Conservation (phyloP, 2,113 vertebrate genomes). For the Herpetotheres cachinnans region DNA sequence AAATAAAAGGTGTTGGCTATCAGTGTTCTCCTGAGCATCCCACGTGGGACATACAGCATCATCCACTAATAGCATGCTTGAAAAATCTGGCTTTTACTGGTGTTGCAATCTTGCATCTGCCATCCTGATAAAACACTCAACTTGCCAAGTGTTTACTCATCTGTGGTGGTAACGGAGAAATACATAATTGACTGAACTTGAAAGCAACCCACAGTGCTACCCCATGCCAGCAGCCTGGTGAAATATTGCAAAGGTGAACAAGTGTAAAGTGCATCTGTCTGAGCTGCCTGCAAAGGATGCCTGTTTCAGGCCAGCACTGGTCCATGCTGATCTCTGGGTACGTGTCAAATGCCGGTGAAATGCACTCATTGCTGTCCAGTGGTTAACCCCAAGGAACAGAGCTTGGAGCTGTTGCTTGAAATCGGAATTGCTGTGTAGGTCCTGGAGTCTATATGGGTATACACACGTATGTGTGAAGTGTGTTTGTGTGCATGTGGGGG, state of each 20-base stretch:
- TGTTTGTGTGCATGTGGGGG: not conserved
- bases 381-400: not conserved
- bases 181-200: not conserved
- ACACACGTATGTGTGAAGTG: not conserved
- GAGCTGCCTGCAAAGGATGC: not conserved
- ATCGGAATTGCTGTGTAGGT: not conserved
- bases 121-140: not conserved
- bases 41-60: not conserved
- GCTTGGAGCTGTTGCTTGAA: not conserved
- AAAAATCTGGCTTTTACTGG: not conserved
- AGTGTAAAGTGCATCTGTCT: not conserved
- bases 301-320: not conserved
- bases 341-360: accelerated
- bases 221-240: not conserved
- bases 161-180: not conserved
- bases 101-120: not conserved
- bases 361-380: not conserved
- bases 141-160: not conserved
- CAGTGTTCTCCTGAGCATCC: not conserved
- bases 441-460: not conserved
- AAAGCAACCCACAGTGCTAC: not conserved
- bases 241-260: not conserved
- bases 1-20: not conserved
- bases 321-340: accelerated
- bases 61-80: not conserved